Conservation (phyloP, 2,888 invertebrate genomes). For the Meganola albula region DNA sequence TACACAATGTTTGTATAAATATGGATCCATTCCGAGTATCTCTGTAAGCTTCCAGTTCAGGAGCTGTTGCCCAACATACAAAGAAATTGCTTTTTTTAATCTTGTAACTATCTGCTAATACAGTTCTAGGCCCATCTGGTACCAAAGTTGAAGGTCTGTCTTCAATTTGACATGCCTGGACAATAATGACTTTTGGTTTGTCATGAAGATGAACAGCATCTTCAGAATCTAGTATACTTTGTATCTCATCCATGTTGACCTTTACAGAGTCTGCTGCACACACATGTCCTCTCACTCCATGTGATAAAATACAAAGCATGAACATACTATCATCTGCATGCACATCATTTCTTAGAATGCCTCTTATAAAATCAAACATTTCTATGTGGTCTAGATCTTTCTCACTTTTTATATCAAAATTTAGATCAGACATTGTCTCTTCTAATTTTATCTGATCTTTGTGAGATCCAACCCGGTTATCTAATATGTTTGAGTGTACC, state of each 20-base stretch:
- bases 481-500: constrained; percentile 32
- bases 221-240: constrained; percentile 55
- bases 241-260: constrained; percentile 58
- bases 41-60: constrained; percentile 61
- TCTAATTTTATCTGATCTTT: constrained; percentile 46
- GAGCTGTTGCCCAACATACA: constrained; percentile 65
- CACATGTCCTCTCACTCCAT: constrained; percentile 61
- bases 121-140: constrained; percentile 52
- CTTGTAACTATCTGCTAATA: constrained; percentile 29
- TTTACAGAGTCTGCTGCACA: constrained; percentile 63
- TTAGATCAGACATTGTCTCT: constrained; percentile 50
- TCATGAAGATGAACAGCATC: constrained; percentile 41
- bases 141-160: constrained; percentile 36
- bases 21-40: constrained; percentile 51
- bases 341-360: constrained; percentile 42
- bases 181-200: constrained; percentile 59
- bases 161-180: constrained; percentile 67
- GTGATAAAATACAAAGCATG: constrained; percentile 64
- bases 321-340: constrained; percentile 55
- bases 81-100: constrained; percentile 56
- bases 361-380: constrained; percentile 49
- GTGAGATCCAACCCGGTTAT: constrained; percentile 48
- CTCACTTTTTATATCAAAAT: constrained; percentile 50
- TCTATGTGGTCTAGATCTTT: constrained; percentile 47
- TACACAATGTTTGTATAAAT: constrained; percentile 61